A percentile compares a stretch with the other conserved stretches of the same genome.
Evolutionary conservation across 2,113 vertebrate species (phyloP).

Genomic region (Camarhynchus parvulus): DNA sequence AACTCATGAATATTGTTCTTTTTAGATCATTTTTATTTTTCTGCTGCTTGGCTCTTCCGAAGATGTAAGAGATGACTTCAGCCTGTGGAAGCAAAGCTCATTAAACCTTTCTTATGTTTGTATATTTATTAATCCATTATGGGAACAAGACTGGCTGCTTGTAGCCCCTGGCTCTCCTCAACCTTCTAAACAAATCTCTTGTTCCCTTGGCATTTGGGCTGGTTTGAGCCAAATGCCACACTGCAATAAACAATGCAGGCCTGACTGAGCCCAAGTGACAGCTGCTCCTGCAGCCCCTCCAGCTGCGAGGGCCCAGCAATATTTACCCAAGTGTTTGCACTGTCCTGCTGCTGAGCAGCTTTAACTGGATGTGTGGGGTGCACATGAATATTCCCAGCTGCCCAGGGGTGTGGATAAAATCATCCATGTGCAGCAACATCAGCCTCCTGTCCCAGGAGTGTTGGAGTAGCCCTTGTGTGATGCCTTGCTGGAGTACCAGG

Average conservation of each 20-base stretch:
- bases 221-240: neutral
- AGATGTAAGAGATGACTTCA: neutral
- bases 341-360: neutral
- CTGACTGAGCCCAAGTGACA: neutral
- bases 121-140: neutral
- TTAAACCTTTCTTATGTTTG: neutral
- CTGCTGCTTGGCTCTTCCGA: neutral
- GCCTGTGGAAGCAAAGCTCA: neutral
- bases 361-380: fast-evolving
- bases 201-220: neutral
- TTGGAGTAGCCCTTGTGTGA: neutral
- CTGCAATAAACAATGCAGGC: neutral
- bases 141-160: neutral
- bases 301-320: neutral
- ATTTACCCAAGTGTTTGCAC: neutral
- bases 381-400: neutral
- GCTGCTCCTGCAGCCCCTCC: neutral
- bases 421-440: neutral
- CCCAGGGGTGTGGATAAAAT: neutral
- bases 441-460: neutral
- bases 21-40: neutral
- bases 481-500: neutral
- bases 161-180: neutral
- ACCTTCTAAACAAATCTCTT: neutral
- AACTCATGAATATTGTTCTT: neutral